Evolutionary conservation across 2,888 invertebrate genomes (phyloP), one percentile per base, ranked within the genome.

Genomic region (Drosophila lutescens): DNA sequence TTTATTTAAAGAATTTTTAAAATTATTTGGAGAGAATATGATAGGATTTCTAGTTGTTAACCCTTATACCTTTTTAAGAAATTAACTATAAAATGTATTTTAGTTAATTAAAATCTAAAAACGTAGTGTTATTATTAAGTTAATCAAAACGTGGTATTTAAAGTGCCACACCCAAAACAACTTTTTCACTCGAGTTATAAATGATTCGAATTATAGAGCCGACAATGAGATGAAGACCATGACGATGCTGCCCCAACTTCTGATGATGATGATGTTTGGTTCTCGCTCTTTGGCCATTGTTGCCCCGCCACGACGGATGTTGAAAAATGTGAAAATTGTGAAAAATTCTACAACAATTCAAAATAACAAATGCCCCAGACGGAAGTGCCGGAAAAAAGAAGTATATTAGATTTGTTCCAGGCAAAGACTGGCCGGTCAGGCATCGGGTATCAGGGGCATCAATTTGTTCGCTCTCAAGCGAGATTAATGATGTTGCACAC

Each of bases 401-500:
- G 59, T 80, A 55, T 63, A 77, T 80, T 78, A 67, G 75, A 75
- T 79, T 81, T 65, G 79, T 63, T 76, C 17, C 78, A 63, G 73
- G 47, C 67, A 50, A 4, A 9, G 46, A 34, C 47, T 12, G 32
- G 47, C 20, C 32, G 46, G 53, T 26, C 65, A 20, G 61, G 44
- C 54, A 4, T 20, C 30, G 7, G 26, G 26, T 7, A 26, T 40
- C 58, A 67, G 34, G 58, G 57, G 58, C 70, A 69, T 76, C 80
- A 82, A 82, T 82, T 82, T 82, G 86, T 76, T 65, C 32, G 55
- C 75, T 54, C 43, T 56, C 55, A 60, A 73, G 61, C 62, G 71
- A 63, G 73, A 70, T 85, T 84, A 86, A 86, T 84, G 82, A 77
- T 84, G 69, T 55, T 62, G 66, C 71, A 69, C 66, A 61, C 43